A percentile compares a stretch with the other conserved stretches of the same genome.
phyloP scores from a whole-genome alignment of 2,113 vertebrate species.

The Solenodon paradoxus region DNA sequence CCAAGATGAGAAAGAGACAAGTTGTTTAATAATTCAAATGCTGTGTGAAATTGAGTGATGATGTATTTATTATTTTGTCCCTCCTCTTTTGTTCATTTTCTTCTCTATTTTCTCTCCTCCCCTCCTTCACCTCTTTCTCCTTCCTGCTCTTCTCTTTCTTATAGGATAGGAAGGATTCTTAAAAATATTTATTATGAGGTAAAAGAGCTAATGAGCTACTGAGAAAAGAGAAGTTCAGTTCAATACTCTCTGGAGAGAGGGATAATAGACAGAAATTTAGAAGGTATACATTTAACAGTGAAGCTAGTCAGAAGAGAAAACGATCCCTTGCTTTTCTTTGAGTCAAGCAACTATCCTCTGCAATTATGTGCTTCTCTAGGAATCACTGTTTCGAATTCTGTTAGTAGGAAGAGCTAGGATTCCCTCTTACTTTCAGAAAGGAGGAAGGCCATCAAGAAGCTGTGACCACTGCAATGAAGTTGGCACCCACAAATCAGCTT shows the following conservation, averaged over 20 bases:
- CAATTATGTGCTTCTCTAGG: neutral
- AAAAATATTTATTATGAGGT: neutral
- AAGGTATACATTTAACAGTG: neutral
- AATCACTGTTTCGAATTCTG: neutral
- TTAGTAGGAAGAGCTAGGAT: neutral
- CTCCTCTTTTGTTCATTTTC: neutral
- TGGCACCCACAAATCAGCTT: too few relatives aligned
- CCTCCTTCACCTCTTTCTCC: too few relatives aligned
- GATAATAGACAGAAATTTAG: neutral
- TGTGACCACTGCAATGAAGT: too few relatives aligned
- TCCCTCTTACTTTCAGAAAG: neutral
- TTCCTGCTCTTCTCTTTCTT: neutral
- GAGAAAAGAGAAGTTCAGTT: neutral
- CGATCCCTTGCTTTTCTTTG: neutral
- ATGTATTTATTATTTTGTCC: too few relatives aligned
- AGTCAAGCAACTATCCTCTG: neutral
- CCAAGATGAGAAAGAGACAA: neutral
- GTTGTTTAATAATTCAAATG: neutral
- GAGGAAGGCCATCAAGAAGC: neutral
- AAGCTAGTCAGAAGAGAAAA: neutral
- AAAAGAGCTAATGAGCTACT: neutral
- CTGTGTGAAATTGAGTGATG: neutral
- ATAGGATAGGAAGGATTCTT: neutral
- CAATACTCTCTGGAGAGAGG: neutral
- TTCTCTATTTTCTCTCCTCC: too few relatives aligned